Conservation (phyloP, 2,888 invertebrate species). For the Stenchaetothrips biformis region DNA sequence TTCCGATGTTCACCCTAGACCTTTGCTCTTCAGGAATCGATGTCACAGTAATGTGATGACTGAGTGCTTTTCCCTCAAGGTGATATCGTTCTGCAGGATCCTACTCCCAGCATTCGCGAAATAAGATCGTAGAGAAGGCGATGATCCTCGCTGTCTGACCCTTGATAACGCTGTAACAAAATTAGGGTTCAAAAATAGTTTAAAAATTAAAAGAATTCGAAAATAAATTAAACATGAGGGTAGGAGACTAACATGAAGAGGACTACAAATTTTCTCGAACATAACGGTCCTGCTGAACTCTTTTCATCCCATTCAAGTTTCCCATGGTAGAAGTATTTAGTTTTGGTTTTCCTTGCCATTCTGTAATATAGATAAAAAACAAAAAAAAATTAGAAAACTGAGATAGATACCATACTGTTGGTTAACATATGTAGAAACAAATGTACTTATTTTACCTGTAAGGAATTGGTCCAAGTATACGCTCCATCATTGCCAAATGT, state of each 20-base stretch:
- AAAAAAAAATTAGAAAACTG: slow-evolving; percentile 43
- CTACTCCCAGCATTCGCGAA: slow-evolving; percentile 92
- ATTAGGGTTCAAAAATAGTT: slow-evolving; percentile 20
- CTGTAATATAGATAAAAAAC: slow-evolving; percentile 49
- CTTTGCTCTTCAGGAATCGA: slow-evolving; percentile 73
- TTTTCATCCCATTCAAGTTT: slow-evolving; percentile 98
- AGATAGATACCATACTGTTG: slow-evolving; percentile 26
- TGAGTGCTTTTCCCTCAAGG: slow-evolving; percentile 79
- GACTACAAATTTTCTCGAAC: slow-evolving; percentile 98
- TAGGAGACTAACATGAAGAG: slow-evolving; percentile 67
- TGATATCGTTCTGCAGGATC: slow-evolving; percentile 87
- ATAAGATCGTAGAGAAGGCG: slow-evolving; percentile 91
- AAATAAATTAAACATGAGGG: background rate
- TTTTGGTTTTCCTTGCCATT: slow-evolving; percentile 86
- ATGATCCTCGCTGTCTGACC: slow-evolving; percentile 84
- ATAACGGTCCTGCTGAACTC: slow-evolving; percentile 92
- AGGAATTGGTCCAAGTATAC: slow-evolving; percentile 94
- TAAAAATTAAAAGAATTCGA: slow-evolving; percentile 1
- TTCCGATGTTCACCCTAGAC: slow-evolving; percentile 54
- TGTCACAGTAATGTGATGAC: slow-evolving; percentile 91
- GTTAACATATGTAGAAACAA: background rate
- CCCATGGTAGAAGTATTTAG: slow-evolving; percentile 97
- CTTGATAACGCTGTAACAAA: slow-evolving; percentile 74
- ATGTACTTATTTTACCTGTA: slow-evolving; percentile 62
- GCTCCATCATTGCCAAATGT: slow-evolving; percentile 99